Base-by-base conservation (phyloP, 2,113 vertebrate genomes). In the Solea solea region DNA sequence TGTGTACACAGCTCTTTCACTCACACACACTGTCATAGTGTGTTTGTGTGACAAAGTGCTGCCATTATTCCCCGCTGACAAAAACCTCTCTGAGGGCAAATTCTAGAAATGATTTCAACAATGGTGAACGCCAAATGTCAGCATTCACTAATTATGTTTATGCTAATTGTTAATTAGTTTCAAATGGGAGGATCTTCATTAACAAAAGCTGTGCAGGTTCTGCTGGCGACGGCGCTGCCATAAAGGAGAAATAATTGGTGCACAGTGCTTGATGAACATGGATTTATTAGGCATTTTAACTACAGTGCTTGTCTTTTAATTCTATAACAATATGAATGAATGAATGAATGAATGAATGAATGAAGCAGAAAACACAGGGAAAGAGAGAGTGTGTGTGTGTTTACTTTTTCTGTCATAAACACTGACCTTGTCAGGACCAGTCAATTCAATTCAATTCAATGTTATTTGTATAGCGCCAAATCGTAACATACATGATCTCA, bases 161-260 rank as follows among this genome's bases (percentile, higher is more conserved):
- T 97, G 95, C 95, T 97, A 98, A 99, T 98, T 98, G 96, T 96
- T 98, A 97, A 99, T 98, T 98, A 97, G 95, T 82, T 85, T 90
- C 83, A 93, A 97, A 96, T 97, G 95, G 93, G 94, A 94, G 94
- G 92, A 91, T 96, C 94, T 96, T 96, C 97, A 98, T 98, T 97
- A 97, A 96, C 96, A 96, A 96, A 83, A 94, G 93, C 92, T 94
- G 92, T 92, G 90, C 78, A 81, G 84, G 80, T 86, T 83, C 87
- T 7, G 88, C 58, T 40, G 81, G 89, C 85, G 83, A 77, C 74
- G 2, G 67, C 78, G 84, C 80, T 72, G 89, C 86, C 87, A 91
- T 91, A 93, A 94, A 95, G 81, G 85, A 88, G 90, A 83, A 81
- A 86, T 92, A 93, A 95, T 94, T 94, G 84, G 85, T 79, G 69